Conservation (phyloP, 2,888 invertebrate species). For the Aricia artaxerxes region DNA sequence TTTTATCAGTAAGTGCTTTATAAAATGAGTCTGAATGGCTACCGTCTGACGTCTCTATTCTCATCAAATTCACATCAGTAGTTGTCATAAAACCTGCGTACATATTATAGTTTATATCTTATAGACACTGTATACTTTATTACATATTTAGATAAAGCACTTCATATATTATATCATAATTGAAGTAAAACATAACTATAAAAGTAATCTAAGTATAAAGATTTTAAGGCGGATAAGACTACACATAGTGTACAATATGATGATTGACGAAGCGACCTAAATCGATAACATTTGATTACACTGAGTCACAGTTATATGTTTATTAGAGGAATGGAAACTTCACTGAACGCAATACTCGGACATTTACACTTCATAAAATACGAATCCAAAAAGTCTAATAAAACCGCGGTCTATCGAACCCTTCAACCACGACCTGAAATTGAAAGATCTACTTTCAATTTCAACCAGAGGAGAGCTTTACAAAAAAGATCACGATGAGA, state of each 20-base stretch:
- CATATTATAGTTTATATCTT: too few relatives aligned
- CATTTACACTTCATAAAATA: neutral
- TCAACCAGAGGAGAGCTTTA: neutral
- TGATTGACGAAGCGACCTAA: neutral
- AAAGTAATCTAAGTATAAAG: neutral
- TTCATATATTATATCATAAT: neutral
- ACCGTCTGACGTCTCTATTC: too few relatives aligned
- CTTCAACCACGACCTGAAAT: conserved; percentile 1
- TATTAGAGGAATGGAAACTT: neutral
- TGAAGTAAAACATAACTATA: neutral
- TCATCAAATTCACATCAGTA: too few relatives aligned
- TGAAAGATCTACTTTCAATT: conserved; percentile 4
- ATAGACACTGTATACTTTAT: neutral
- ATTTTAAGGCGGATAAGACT: conserved; percentile 1
- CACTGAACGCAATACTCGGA: neutral
- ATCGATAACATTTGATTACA: conserved; percentile 16
- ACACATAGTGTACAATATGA: conserved; percentile 15
- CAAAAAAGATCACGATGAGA: neutral
- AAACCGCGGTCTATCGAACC: neutral
- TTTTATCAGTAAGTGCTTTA: too few relatives aligned
- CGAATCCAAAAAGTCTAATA: neutral
- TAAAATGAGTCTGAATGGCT: too few relatives aligned
- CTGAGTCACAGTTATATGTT: conserved; percentile 10
- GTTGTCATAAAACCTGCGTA: too few relatives aligned
- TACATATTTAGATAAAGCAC: neutral